Evolutionary conservation across 2,888 invertebrate genomes (phyloP).

Genomic region (Patella caerulea): DNA sequence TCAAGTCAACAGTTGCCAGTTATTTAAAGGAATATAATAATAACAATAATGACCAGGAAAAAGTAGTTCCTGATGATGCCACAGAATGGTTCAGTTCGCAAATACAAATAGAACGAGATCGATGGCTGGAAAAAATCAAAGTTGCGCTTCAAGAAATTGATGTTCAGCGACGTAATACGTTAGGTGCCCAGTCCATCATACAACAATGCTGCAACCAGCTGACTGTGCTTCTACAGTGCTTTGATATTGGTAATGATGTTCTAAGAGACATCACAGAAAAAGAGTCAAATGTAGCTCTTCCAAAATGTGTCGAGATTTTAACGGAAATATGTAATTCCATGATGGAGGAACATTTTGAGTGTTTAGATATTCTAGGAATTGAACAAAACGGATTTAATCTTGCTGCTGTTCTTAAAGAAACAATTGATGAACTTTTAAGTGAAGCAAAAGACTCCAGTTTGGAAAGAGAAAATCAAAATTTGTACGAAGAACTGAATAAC

Average conservation of each 20-base stretch:
- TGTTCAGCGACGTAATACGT: slow-evolving; percentile 49
- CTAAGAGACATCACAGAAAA: slow-evolving; percentile 32
- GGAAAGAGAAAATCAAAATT: slow-evolving; percentile 43
- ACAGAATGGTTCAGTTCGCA: slow-evolving; percentile 57
- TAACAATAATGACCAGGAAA: slow-evolving; percentile 34
- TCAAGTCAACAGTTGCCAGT: background rate
- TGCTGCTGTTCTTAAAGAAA: background rate
- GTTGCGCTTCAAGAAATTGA: slow-evolving; percentile 63
- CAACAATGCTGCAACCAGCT: slow-evolving; percentile 48
- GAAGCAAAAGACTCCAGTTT: slow-evolving; percentile 20
- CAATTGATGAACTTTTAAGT: background rate
- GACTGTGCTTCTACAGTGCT: slow-evolving; percentile 45
- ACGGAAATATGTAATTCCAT: slow-evolving; percentile 48
- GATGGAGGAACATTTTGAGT: slow-evolving; percentile 52
- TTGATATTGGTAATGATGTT: slow-evolving; percentile 42
- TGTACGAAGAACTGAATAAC: slow-evolving; percentile 41
- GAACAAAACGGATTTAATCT: slow-evolving; percentile 20
- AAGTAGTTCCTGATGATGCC: slow-evolving; percentile 42
- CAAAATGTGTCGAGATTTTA: slow-evolving; percentile 52
- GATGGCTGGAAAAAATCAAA: slow-evolving; percentile 61
- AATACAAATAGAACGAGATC: slow-evolving; percentile 60
- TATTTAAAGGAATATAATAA: background rate
- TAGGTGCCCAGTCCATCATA: slow-evolving; percentile 44
- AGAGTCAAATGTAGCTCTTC: slow-evolving; percentile 42
- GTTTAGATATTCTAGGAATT: slow-evolving; percentile 46